Percentiles rank a stretch among this genome's conserved stretches.
Conservation (phyloP, 2,888 invertebrate species). For the Microplitis manilae region DNA sequence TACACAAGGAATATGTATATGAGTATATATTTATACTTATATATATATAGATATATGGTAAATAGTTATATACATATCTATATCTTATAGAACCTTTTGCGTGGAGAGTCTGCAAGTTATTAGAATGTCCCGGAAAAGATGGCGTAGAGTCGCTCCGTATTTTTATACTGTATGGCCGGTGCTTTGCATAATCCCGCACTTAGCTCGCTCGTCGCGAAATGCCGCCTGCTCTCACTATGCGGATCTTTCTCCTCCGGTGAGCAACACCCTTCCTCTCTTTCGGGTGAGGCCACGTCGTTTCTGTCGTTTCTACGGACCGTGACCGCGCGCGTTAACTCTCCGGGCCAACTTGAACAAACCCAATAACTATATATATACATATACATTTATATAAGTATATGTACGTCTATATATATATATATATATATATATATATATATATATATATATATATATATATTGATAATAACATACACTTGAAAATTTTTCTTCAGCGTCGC, state of each 20-base stretch:
- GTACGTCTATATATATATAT: not conserved
- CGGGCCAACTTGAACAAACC: slow-evolving; percentile 10
- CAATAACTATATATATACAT: not conserved
- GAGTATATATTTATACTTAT: slow-evolving; percentile 8
- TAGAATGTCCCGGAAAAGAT: slow-evolving; percentile 73
- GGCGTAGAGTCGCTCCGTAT: slow-evolving; percentile 72
- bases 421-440: not conserved
- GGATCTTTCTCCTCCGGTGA: slow-evolving; percentile 42
- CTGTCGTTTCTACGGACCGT: slow-evolving; percentile 24
- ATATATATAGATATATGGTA: slow-evolving; percentile 17
- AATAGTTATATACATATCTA: slow-evolving; percentile 2
- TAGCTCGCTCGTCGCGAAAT: slow-evolving; percentile 71
- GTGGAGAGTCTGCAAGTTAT: slow-evolving; percentile 68
- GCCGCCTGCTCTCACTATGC: slow-evolving; percentile 50
- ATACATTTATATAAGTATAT: not conserved
- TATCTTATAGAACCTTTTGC: slow-evolving; percentile 10
- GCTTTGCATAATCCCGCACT: slow-evolving; percentile 73
- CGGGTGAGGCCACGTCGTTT: slow-evolving; percentile 9
- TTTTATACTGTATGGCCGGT: slow-evolving; percentile 72
- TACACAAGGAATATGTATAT: slow-evolving; percentile 36
- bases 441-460: not conserved
- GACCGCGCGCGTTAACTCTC: slow-evolving; percentile 29
- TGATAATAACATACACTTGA: not conserved
- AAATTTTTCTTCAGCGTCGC: not conserved
- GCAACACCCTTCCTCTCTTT: slow-evolving; percentile 40